These are phyloP conservation scores for Sapajus apella DNA, from an alignment of 2,113 vertebrate genomes.

Conservation along the genomic window DNA sequence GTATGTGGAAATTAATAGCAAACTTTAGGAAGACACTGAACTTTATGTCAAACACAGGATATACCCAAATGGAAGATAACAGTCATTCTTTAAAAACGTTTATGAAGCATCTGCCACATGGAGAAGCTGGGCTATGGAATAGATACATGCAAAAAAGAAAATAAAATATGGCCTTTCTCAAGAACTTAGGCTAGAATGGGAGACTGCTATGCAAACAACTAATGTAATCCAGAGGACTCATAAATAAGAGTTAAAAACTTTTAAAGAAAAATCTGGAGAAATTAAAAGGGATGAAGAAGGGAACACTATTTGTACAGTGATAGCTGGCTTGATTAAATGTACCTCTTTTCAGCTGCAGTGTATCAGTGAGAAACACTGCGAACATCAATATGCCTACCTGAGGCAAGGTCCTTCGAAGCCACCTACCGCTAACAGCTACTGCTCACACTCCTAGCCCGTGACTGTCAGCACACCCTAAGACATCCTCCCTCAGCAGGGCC, in stretches of 20 bases:
- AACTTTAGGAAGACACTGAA: not conserved
- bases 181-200: not conserved
- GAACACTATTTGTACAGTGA: not conserved
- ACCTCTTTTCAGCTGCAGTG: not conserved
- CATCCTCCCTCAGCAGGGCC: not conserved
- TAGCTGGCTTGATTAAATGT: not conserved
- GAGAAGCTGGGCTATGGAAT: not conserved
- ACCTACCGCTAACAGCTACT: not conserved
- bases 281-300: not conserved
- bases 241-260: conserved; percentile 10
- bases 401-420: not conserved
- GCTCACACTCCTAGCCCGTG: not conserved
- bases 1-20: not conserved
- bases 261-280: not conserved
- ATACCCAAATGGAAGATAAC: not conserved
- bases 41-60: not conserved
- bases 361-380: conserved; percentile 17
- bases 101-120: not conserved
- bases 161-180: not conserved
- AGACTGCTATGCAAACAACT: not conserved
- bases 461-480: not conserved
- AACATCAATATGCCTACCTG: not conserved
- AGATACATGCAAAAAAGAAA: not conserved
- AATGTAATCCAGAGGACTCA: not conserved
- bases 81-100: not conserved